Evolutionary conservation across 2,888 invertebrate species (phyloP).

Genomic region (Muscina levida): DNA sequence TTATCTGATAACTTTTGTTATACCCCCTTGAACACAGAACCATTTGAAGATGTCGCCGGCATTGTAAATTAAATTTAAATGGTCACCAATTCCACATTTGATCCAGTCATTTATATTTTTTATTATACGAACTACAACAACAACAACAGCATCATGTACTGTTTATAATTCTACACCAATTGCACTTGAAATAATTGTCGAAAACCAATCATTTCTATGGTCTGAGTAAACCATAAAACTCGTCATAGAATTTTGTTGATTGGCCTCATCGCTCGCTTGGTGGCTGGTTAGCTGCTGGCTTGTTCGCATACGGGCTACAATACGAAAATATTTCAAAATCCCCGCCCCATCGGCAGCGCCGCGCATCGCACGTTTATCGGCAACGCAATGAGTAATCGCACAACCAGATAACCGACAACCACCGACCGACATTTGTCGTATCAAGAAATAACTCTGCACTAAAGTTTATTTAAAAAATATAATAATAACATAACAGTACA

Average conservation of each 20-base stretch:
- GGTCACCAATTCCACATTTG: no score
- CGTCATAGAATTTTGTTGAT: background rate
- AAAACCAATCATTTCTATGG: background rate
- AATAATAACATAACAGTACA: no score
- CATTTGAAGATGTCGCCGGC: no score
- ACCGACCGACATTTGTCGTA: slow-evolving; percentile 10
- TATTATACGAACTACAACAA: no score
- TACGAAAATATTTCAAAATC: background rate
- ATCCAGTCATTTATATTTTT: no score
- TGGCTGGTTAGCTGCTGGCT: no score
- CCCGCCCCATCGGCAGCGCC: background rate
- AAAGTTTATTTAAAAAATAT: background rate
- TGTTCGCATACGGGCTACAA: slow-evolving; percentile 6
- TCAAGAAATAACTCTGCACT: no score
- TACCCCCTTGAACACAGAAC: no score
- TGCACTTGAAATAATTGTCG: background rate
- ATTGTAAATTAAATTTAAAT: no score
- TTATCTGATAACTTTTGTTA: no score
- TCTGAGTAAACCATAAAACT: background rate
- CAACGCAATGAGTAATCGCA: background rate
- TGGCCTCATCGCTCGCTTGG: no score
- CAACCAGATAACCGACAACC: background rate
- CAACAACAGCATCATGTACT: no score
- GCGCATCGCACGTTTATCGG: background rate
- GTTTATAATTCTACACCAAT: background rate